These are phyloP conservation scores for Caenorhabditis panamensis DNA, from an alignment of 2,888 invertebrate species.

Conservation along the genomic window DNA sequence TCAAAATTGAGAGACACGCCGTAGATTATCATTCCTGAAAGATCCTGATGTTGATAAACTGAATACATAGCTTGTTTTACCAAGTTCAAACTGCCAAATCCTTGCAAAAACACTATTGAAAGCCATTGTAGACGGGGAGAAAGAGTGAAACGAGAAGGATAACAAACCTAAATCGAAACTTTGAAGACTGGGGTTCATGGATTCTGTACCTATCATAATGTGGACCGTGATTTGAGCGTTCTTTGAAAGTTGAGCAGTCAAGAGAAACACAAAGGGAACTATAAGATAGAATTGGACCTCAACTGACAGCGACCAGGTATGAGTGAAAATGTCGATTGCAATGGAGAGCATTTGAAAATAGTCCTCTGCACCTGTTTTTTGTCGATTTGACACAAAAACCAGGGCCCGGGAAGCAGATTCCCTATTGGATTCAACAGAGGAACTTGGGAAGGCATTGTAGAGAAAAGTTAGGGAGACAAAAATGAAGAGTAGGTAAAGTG, in stretches of 20 bases:
- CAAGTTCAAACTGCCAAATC: slow-evolving; percentile 33
- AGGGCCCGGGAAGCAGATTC: not conserved
- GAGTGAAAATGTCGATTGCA: slow-evolving; percentile 16
- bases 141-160: not conserved
- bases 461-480: not conserved
- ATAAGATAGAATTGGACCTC: slow-evolving; percentile 25
- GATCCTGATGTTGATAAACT: not conserved
- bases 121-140: not conserved
- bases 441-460: not conserved
- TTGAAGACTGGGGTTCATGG: not conserved
- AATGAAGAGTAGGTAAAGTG: slow-evolving; percentile 2
- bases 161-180: not conserved
- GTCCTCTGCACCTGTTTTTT: not conserved
- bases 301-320: slow-evolving; percentile 34
- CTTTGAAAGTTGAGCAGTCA: not conserved
- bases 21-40: not conserved
- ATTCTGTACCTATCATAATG: not conserved
- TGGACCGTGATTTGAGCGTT: not conserved
- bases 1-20: not conserved
- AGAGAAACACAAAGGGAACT: slow-evolving; percentile 5
- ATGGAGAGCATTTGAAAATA: slow-evolving; percentile 18
- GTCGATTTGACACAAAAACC: slow-evolving; percentile 3
- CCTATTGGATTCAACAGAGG: not conserved
- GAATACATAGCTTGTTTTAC: not conserved
- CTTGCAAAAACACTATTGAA: slow-evolving; percentile 37